Base-by-base conservation (phyloP, 53 echinoderm and acorn worm species). In the Echinarachnius parma region DNA sequence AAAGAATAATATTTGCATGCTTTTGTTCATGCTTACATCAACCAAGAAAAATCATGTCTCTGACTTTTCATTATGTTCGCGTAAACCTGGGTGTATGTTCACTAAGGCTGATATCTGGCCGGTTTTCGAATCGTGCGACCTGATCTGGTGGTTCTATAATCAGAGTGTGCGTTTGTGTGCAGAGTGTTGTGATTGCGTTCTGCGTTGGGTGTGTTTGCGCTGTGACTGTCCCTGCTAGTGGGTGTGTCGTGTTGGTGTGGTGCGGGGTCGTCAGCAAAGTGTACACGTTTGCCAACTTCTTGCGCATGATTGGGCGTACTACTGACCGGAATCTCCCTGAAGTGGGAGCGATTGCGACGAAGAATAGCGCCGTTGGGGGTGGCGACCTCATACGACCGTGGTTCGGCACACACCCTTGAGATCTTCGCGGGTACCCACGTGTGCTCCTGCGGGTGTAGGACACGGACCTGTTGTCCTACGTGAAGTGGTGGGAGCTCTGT, bases 361-460 rank as follows among this genome's bases (percentile, higher is more conserved):
- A 81, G 48, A 5, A 56, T 42, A 31, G 60, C 31, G 11, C 90
- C 90, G 57, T 79, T 82, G 33, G 82, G 78, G 5, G 81, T 82
- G 18, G 72, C 31, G 2, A 89, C 53, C 28, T 74, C 79, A 28
- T 86, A 86, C 22, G 90, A 86, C 31, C 82, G 34, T 9, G 86
- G 90, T 61, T 78, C 75, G 7, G 68, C 80, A 46, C 80, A 66
- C 20, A 80, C 72, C 31, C 50, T 83, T 14, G 57, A 29, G 14
- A 90, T 53, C 29, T 62, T 78, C 52, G 75, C 80, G 8, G 77
- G 90, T 20, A 50, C 48, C 86, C 86, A 86, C 31, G 66, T 82
- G 14, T 66, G 33, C 49, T 80, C 26, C 32, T 46, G 24, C n/a
- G 59, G 80, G 57, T 89, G 44, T 14, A 76, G 58, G 15, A 89